These are phyloP conservation scores for Dicaeum eximium DNA, from an alignment of 2,113 vertebrate species.

Conservation along the genomic window DNA sequence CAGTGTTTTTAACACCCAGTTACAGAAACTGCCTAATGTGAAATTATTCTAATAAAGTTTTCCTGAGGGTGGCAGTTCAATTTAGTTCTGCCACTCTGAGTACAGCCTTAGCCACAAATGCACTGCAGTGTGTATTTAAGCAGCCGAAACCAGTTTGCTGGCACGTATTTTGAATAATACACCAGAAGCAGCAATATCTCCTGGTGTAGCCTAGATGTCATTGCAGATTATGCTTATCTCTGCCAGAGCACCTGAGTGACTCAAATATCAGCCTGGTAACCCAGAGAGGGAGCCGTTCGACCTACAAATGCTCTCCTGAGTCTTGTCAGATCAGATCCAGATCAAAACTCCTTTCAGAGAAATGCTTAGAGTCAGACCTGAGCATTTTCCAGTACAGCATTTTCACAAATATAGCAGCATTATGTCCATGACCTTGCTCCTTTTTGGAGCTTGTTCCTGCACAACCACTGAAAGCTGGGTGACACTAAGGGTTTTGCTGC, in stretches of 20 bases:
- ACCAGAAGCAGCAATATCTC: neutral
- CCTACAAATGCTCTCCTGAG: neutral
- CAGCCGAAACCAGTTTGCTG: neutral
- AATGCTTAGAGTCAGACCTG: neutral
- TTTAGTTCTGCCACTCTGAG: neutral
- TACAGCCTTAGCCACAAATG: neutral
- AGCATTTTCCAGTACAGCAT: neutral
- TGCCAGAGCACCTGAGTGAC: neutral
- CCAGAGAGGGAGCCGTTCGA: neutral
- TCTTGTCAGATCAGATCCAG: neutral
- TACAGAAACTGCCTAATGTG: neutral
- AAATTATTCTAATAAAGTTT: neutral
- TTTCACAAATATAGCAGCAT: neutral
- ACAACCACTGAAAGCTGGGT: neutral
- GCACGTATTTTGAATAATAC: neutral
- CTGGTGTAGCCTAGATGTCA: neutral
- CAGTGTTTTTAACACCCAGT: neutral
- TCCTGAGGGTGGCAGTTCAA: conserved; percentile 20
- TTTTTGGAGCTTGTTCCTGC: neutral
- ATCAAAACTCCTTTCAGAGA: neutral
- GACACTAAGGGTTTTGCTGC: neutral
- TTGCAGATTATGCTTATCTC: neutral
- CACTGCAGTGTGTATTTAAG: neutral
- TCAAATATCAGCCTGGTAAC: neutral
- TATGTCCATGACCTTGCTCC: neutral